These are phyloP conservation scores for Bembecia ichneumoniformis DNA, from an alignment of 2,888 invertebrate species.

Conservation along the genomic window DNA sequence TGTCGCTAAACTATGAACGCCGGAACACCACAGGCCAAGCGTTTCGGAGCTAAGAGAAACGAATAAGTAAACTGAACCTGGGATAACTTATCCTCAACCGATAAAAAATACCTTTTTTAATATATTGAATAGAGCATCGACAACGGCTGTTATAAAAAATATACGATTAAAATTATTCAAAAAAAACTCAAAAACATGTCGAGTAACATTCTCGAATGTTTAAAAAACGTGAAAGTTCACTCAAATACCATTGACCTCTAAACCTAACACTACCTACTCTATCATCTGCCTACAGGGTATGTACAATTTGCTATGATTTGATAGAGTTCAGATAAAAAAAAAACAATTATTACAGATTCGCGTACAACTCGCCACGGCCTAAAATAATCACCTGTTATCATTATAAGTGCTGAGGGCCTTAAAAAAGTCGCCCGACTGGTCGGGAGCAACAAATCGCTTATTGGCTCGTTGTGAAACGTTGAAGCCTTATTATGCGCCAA, in stretches of 20 bases:
- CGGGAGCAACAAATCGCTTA: conserved; percentile 26
- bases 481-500: too few relatives aligned
- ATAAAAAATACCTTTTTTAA: not conserved
- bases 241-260: conserved; percentile 43
- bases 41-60: too few relatives aligned
- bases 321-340: not conserved
- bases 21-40: too few relatives aligned
- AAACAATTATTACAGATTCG: conserved; percentile 21
- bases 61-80: too few relatives aligned
- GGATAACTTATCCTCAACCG: too few relatives aligned
- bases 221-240: conserved; percentile 24
- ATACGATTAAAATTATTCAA: not conserved
- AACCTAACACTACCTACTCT: conserved; percentile 12
- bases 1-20: too few relatives aligned
- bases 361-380: conserved; percentile 21
- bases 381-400: conserved; percentile 28
- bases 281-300: not conserved
- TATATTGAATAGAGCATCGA: too few relatives aligned
- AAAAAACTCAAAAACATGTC: conserved; percentile 16
- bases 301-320: not conserved
- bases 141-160: too few relatives aligned
- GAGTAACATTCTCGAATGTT: conserved; percentile 16
- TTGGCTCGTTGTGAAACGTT: not conserved
- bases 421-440: conserved; percentile 33
- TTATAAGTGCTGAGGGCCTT: conserved; percentile 28